Evolutionary conservation across 2,888 invertebrate genomes (phyloP).

Genomic region (Phengaris arion): DNA sequence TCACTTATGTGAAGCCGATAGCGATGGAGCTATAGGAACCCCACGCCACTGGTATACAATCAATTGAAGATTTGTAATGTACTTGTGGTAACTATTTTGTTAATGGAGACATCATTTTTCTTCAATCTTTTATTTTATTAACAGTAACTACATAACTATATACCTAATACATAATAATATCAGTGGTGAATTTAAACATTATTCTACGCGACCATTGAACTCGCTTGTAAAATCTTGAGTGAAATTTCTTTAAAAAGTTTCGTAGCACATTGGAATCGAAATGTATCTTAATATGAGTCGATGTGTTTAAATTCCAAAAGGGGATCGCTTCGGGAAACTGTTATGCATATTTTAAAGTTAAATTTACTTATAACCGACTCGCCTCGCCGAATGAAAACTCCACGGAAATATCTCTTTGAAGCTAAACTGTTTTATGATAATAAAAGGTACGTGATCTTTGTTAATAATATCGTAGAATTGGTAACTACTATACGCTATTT

Average conservation of each 20-base stretch:
- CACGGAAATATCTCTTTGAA: constrained; percentile 63
- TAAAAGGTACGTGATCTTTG: constrained; percentile 53
- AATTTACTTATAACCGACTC: constrained; percentile 70
- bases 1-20: too few relatives aligned
- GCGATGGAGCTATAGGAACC: too few relatives aligned
- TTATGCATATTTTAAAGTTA: constrained; percentile 80
- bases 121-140: too few relatives aligned
- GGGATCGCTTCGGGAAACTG: constrained; percentile 76
- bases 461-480: constrained; percentile 8
- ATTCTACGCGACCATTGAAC: background rate
- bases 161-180: background rate
- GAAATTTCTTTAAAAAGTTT: constrained; percentile 57
- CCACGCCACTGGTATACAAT: too few relatives aligned
- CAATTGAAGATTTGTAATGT: too few relatives aligned
- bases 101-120: too few relatives aligned
- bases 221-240: constrained; percentile 38
- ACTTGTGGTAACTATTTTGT: too few relatives aligned
- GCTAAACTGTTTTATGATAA: constrained; percentile 71
- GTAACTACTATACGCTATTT: constrained; percentile 3
- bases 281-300: constrained; percentile 76
- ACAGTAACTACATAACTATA: background rate
- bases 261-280: constrained; percentile 69
- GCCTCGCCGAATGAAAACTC: constrained; percentile 60
- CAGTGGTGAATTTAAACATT: background rate
- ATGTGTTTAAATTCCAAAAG: constrained; percentile 76